A percentile compares a stretch with the other conserved stretches of the same genome.
These are phyloP conservation scores for Zeugodacus cucurbitae DNA, from an alignment of 1,140 invertebrate species.

Conservation along the genomic window DNA sequence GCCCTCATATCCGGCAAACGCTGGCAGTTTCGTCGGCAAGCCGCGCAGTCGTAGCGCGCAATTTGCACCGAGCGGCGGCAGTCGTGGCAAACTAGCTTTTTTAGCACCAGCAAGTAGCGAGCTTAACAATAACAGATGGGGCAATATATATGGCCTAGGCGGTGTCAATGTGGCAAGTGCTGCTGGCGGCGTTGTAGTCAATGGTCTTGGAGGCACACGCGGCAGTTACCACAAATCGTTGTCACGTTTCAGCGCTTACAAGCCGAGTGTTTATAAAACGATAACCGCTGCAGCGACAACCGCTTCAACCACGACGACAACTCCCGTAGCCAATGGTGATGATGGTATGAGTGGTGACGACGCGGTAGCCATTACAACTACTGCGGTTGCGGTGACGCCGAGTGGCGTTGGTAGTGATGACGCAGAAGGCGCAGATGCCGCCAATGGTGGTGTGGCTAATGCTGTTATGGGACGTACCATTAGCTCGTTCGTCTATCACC, in stretches of 20 bases:
- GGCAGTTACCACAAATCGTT: conserved; percentile 22
- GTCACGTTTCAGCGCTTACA: conserved; percentile 34
- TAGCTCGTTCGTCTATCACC: conserved; percentile 62
- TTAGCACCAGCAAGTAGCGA: neutral
- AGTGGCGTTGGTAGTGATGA: neutral
- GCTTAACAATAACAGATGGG: conserved; percentile 5
- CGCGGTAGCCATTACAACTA: neutral
- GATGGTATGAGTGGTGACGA: neutral
- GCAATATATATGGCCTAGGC: conserved; percentile 33
- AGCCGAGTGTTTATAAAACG: neutral
- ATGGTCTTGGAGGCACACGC: neutral
- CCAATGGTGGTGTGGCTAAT: neutral
- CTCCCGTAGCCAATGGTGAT: neutral
- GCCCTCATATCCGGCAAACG: conserved; percentile 57
- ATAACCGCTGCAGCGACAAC: conserved; percentile 25
- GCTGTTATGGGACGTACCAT: neutral
- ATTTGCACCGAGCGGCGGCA: conserved; percentile 58
- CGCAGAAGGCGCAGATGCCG: neutral
- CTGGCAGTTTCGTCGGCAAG: conserved; percentile 53
- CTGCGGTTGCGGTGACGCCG: neutral
- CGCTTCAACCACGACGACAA: neutral
- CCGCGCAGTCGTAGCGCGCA: conserved; percentile 60
- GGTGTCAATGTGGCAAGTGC: neutral
- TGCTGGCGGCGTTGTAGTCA: neutral
- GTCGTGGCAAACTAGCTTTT: conserved; percentile 46